These are phyloP conservation scores for Polydesmus complanatus DNA, from an alignment of 2,888 invertebrate genomes.

Conservation along the genomic window DNA sequence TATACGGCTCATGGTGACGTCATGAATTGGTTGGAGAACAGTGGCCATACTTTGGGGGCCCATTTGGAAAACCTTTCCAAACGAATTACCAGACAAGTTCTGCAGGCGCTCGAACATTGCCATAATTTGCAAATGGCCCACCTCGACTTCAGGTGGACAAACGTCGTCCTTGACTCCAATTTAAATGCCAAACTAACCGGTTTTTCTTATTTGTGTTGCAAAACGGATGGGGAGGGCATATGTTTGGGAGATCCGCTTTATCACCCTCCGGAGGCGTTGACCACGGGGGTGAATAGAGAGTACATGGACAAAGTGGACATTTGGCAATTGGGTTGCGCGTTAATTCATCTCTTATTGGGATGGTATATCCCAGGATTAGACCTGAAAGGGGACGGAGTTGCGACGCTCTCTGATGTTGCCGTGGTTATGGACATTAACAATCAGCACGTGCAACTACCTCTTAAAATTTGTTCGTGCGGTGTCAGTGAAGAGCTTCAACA, in stretches of 20 bases:
- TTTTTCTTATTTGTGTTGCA: conserved; percentile 12
- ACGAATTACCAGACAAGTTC: neutral
- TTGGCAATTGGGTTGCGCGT: conserved; percentile 12
- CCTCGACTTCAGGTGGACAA: conserved; percentile 12
- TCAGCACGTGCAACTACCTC: conserved; percentile 7
- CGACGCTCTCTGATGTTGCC: conserved; percentile 4
- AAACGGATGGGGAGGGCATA: conserved; percentile 9
- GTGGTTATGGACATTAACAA: conserved; percentile 7
- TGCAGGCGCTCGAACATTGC: conserved; percentile 10
- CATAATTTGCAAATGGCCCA: conserved; percentile 7
- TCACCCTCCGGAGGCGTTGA: conserved; percentile 14
- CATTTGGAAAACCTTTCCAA: conserved; percentile 9
- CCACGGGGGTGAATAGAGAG: conserved; percentile 9
- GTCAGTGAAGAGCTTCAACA: neutral
- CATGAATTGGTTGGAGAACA: conserved; percentile 11
- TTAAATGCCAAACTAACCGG: conserved; percentile 12
- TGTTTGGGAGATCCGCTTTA: conserved; percentile 12
- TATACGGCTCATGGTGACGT: conserved; percentile 9
- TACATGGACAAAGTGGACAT: conserved; percentile 14
- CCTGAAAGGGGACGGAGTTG: neutral
- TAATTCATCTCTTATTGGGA: conserved; percentile 11
- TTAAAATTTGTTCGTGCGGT: neutral
- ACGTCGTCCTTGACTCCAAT: conserved; percentile 11
- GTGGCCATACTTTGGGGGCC: conserved; percentile 8
- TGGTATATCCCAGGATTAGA: conserved; percentile 13